These are phyloP conservation scores for Trogon surrucura DNA, from an alignment of 2,113 vertebrate genomes.

Conservation along the genomic window DNA sequence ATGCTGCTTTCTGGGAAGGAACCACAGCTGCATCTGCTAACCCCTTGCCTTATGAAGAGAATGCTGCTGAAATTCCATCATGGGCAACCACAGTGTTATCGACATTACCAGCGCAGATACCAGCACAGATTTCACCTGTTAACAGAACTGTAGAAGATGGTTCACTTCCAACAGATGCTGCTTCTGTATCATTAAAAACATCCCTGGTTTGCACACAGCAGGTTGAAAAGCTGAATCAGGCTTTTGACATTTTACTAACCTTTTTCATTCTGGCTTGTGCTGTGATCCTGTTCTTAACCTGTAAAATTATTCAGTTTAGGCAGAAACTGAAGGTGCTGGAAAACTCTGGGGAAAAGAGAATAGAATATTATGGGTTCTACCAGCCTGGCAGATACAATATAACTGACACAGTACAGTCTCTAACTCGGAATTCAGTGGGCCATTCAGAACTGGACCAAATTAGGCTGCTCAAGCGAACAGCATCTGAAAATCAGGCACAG, in stretches of 20 bases:
- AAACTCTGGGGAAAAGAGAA: slow-evolving; percentile 75
- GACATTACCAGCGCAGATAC: slow-evolving; percentile 46
- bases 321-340: slow-evolving; percentile 71
- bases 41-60: slow-evolving; percentile 9
- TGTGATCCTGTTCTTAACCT: slow-evolving; percentile 77
- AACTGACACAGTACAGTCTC: slow-evolving; percentile 60
- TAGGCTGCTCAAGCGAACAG: slow-evolving; percentile 70
- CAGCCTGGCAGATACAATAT: slow-evolving; percentile 78
- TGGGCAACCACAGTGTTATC: not conserved
- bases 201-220: slow-evolving; percentile 73
- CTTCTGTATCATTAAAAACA: slow-evolving; percentile 69
- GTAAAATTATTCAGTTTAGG: slow-evolving; percentile 76
- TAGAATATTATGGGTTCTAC: slow-evolving; percentile 85
- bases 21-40: slow-evolving; percentile 7
- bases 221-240: slow-evolving; percentile 74
- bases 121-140: slow-evolving; percentile 38
- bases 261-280: slow-evolving; percentile 82
- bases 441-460: slow-evolving; percentile 73
- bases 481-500: slow-evolving; percentile 77
- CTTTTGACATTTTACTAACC: slow-evolving; percentile 81
- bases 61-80: slow-evolving; percentile 30
- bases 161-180: slow-evolving; percentile 36
- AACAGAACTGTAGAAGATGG: slow-evolving; percentile 44
- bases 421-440: slow-evolving; percentile 44
- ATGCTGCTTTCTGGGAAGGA: slow-evolving; percentile 38